Evolutionary conservation across 1,140 invertebrate species (phyloP).

Genomic region (Mactra quadrangularis): DNA sequence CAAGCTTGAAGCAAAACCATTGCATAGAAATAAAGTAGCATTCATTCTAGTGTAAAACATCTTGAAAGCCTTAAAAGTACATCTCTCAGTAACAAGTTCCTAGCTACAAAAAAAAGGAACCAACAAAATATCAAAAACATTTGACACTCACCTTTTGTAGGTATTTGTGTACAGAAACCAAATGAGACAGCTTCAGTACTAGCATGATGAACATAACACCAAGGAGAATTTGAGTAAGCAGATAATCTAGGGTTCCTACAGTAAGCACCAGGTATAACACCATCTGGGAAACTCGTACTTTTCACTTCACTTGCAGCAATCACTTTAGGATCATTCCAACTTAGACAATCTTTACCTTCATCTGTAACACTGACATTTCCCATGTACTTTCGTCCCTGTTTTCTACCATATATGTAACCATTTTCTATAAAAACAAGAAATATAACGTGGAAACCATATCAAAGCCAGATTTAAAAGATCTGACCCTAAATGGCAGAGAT

Average conservation of each 20-base stretch:
- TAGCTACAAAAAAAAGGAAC: too few relatives aligned
- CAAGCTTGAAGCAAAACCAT: too few relatives aligned
- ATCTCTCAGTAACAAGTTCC: too few relatives aligned
- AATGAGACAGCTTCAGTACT: conserved; percentile 1
- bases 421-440: conserved; percentile 17
- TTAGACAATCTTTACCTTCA: conserved; percentile 24
- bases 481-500: too few relatives aligned
- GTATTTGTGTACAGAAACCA: conserved; percentile 6
- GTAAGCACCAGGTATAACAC: conserved; percentile 27
- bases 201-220: conserved; percentile 23
- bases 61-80: too few relatives aligned
- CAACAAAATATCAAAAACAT: too few relatives aligned
- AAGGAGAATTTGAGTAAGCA: conserved; percentile 11
- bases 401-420: conserved; percentile 43
- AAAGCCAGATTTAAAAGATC: too few relatives aligned
- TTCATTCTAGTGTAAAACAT: too few relatives aligned
- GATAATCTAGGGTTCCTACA: conserved; percentile 18
- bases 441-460: too few relatives aligned
- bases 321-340: conserved; percentile 31
- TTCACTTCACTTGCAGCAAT: neutral
- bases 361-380: neutral
- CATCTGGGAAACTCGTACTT: conserved; percentile 19
- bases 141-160: conserved; percentile 27
- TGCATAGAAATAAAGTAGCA: too few relatives aligned
- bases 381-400: conserved; percentile 23